Evolutionary conservation across 2,888 invertebrate genomes (phyloP).

Genomic region (Erebia ligea): DNA sequence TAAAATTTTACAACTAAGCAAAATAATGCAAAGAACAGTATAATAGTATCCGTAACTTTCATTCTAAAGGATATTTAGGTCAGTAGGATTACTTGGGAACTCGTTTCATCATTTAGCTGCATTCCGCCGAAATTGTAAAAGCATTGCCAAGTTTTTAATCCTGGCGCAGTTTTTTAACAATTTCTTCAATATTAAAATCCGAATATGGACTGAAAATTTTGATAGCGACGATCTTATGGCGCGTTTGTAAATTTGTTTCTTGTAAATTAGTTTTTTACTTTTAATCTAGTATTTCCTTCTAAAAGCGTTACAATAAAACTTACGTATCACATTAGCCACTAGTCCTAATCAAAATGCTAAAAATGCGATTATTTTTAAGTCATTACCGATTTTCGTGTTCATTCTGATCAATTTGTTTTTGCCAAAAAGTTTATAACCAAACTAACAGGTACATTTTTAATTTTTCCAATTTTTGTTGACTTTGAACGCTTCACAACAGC

Average conservation of each 20-base stretch:
- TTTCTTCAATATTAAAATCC: constrained; percentile 7
- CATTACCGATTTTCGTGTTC: too few relatives aligned
- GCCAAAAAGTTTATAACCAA: too few relatives aligned
- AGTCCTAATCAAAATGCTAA: too few relatives aligned
- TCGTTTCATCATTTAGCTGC: constrained; percentile 35
- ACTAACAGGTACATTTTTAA: too few relatives aligned
- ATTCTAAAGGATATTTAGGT: constrained; percentile 33
- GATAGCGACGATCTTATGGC: neutral
- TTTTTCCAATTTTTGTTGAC: too few relatives aligned
- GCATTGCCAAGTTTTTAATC: constrained; percentile 19
- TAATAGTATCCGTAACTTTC: constrained; percentile 17
- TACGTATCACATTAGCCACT: too few relatives aligned
- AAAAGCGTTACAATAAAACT: too few relatives aligned
- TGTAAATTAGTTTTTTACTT: neutral
- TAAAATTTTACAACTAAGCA: neutral
- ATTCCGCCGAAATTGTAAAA: constrained; percentile 10
- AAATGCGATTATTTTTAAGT: too few relatives aligned
- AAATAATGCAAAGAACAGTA: neutral
- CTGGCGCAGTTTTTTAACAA: constrained; percentile 18
- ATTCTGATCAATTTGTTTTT: too few relatives aligned
- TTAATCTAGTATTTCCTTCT: neutral
- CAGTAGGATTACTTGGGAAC: constrained; percentile 33
- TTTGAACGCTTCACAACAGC: neutral
- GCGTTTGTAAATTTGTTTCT: neutral
- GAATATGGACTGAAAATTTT: constrained; percentile 10